Evolutionary conservation across 1,140 invertebrate genomes (phyloP).

Genomic region (Dufourea novaeangliae): DNA sequence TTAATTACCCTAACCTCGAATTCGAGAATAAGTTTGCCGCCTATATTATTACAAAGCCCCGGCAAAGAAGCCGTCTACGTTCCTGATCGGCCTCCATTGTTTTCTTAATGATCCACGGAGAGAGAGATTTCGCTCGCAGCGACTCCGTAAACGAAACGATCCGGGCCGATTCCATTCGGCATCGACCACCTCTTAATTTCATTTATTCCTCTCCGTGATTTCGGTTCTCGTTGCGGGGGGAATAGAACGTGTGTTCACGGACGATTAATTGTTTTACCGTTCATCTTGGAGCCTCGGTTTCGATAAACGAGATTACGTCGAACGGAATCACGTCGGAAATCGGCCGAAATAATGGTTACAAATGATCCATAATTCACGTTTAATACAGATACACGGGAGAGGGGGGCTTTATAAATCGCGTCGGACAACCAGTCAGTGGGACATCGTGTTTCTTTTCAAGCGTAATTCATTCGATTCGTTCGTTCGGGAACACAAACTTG

Average conservation of each 20-base stretch:
- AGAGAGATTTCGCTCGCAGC: background rate
- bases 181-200: conserved; percentile 40
- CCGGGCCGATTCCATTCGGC: conserved; percentile 21
- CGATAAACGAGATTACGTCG: conserved; percentile 46
- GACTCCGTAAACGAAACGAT: conserved; percentile 12
- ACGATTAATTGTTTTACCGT: conserved; percentile 59
- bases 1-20: conserved; percentile 63
- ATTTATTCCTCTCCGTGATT: background rate
- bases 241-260: background rate
- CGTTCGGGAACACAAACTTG: background rate
- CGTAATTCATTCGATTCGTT: conserved; percentile 11
- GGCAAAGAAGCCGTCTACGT: background rate
- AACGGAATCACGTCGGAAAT: conserved; percentile 39
- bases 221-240: background rate
- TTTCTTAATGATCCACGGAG: conserved; percentile 17
- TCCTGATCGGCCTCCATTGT: background rate
- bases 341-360: conserved; percentile 63
- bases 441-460: conserved; percentile 29
- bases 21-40: conserved; percentile 22
- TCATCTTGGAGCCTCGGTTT: conserved; percentile 10
- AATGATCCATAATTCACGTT: conserved; percentile 60
- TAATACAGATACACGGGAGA: conserved; percentile 53
- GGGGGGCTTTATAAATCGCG: conserved; percentile 39
- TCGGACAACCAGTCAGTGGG: conserved; percentile 25
- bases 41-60: conserved; percentile 45